Conservation (phyloP, 2,797 vertebrate genomes). For the Microctenopoma steveboyesi region DNA sequence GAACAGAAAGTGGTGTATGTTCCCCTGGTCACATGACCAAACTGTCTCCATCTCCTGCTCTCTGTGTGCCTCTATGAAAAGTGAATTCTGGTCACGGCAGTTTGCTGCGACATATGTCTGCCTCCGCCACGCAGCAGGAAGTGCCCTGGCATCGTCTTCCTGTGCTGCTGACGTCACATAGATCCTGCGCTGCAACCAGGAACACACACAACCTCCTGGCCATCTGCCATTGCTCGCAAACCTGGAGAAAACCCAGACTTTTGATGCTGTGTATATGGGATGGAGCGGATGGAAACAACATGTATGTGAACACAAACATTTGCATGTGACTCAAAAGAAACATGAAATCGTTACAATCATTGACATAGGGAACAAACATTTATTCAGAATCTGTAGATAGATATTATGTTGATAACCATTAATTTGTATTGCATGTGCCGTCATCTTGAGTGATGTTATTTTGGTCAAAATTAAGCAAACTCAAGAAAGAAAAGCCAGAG, state of each 20-base stretch:
- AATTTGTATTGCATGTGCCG: too few relatives aligned
- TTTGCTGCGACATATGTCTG: conserved; percentile 74
- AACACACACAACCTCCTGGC: conserved; percentile 43
- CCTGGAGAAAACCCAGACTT: neutral
- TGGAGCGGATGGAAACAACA: neutral
- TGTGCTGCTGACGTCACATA: conserved; percentile 69
- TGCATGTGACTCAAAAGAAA: neutral
- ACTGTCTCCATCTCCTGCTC: conserved; percentile 8
- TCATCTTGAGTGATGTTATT: too few relatives aligned
- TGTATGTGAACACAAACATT: neutral
- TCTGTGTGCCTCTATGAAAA: conserved; percentile 23
- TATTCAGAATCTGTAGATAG: too few relatives aligned
- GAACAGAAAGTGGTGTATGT: conserved; percentile 8
- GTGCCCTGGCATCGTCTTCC: conserved; percentile 57
- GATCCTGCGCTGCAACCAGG: conserved; percentile 51
- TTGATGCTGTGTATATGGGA: neutral
- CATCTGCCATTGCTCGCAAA: conserved; percentile 14
- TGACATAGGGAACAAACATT: too few relatives aligned
- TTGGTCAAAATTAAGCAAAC: too few relatives aligned
- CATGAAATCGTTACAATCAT: too few relatives aligned
- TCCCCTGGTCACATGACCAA: conserved; percentile 31
- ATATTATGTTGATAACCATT: too few relatives aligned
- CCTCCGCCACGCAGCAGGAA: conserved; percentile 72
- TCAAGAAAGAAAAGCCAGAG: too few relatives aligned
- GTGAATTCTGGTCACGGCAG: conserved; percentile 63